These are phyloP conservation scores for Ciconia stormi DNA, from an alignment of 2,113 vertebrate species.

Conservation along the genomic window DNA sequence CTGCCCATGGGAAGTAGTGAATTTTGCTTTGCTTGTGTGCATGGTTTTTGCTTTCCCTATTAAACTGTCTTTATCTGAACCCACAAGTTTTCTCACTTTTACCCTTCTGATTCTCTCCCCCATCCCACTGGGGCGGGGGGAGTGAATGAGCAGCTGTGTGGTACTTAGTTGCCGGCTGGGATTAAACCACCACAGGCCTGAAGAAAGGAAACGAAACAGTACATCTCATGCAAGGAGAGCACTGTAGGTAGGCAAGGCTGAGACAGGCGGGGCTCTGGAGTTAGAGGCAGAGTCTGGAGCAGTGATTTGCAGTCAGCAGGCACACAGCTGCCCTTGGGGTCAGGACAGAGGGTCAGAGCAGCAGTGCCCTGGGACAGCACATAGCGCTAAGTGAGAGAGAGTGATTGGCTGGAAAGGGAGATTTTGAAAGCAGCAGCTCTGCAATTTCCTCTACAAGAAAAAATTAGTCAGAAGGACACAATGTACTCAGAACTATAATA, in stretches of 20 bases:
- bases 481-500: background rate
- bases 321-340: background rate
- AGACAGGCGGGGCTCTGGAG: background rate
- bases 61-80: background rate
- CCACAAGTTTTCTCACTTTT: background rate
- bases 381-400: fast-evolving
- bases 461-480: background rate
- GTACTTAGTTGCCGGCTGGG: background rate
- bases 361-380: background rate
- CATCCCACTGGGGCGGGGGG: background rate
- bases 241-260: background rate
- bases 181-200: background rate
- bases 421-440: background rate
- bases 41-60: background rate
- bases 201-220: background rate
- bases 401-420: background rate
- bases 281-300: background rate
- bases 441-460: background rate
- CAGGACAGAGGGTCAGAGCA: background rate
- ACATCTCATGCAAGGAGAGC: background rate
- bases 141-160: background rate
- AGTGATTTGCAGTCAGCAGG: background rate
- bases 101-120: background rate
- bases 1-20: background rate
- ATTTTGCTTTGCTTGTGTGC: background rate